phyloP scores from a whole-genome alignment of 2,797 vertebrate species.

The Molossus molossus region DNA sequence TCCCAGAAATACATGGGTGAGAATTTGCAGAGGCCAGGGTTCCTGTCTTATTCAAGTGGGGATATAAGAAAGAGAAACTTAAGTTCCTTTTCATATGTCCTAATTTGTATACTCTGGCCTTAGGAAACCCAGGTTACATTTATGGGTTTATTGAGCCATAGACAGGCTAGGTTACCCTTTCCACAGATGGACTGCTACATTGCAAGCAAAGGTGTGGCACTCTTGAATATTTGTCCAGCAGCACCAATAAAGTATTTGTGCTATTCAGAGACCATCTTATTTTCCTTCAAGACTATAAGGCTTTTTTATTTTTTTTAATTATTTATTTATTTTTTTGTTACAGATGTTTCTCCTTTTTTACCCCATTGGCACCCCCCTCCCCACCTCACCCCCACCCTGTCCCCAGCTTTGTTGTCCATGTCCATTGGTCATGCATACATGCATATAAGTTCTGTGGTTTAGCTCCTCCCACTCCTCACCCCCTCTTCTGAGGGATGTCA shows the following conservation, averaged over 20 bases:
- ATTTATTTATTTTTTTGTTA: no score
- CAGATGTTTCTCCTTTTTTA: no score
- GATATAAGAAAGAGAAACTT: neutral
- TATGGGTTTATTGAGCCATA: constrained; percentile 2
- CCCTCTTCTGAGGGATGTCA: no score
- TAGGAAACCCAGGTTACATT: neutral
- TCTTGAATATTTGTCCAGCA: neutral
- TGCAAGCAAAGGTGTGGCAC: constrained; percentile 17
- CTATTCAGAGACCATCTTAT: neutral
- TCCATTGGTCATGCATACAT: no score
- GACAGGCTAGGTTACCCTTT: neutral
- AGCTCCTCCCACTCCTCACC: no score
- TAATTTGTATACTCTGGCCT: neutral
- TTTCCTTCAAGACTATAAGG: constrained; percentile 19
- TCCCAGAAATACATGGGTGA: neutral
- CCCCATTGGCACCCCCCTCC: no score
- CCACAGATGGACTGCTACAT: neutral
- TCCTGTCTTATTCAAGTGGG: neutral
- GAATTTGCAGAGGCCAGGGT: neutral
- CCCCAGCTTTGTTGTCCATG: no score
- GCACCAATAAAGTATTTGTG: neutral
- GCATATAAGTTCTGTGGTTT: no score
- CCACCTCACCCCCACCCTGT: no score
- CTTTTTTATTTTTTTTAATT: neutral
- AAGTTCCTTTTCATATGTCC: neutral